These are phyloP conservation scores for Margarornis squamiger DNA, from an alignment of 2,797 vertebrate genomes.

Conservation along the genomic window DNA sequence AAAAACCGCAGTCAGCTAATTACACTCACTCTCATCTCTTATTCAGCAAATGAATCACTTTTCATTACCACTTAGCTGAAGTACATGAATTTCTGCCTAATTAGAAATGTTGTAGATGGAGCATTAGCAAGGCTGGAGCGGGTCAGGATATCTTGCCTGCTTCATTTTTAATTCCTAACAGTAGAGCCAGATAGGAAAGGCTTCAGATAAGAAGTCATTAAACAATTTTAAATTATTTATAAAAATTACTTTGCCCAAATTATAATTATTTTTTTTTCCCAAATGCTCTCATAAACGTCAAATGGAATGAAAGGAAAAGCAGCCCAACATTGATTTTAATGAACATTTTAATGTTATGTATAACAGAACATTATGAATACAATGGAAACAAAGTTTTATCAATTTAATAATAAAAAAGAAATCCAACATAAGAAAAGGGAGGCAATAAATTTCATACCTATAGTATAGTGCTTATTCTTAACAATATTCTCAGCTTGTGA, in stretches of 20 bases:
- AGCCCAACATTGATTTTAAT: constrained; percentile 86
- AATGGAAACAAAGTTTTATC: constrained; percentile 87
- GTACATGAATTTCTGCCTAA: constrained; percentile 87
- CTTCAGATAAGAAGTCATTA: constrained; percentile 83
- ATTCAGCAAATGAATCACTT: constrained; percentile 86
- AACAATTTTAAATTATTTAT: constrained; percentile 88
- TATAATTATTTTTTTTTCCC: constrained; percentile 81
- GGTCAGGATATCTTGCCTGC: constrained; percentile 80
- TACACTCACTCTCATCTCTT: constrained; percentile 84
- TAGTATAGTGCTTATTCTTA: constrained; percentile 86
- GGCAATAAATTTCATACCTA: constrained; percentile 79
- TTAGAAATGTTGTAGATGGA: constrained; percentile 86
- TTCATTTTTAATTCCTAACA: constrained; percentile 83
- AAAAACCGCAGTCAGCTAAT: constrained; percentile 84
- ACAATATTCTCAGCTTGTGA: constrained; percentile 83
- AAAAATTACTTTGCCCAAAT: constrained; percentile 86
- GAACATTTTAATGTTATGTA: constrained; percentile 96
- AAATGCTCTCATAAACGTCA: constrained; percentile 78
- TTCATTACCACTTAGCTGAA: constrained; percentile 86
- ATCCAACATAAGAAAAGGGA: constrained; percentile 79
- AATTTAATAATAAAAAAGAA: constrained; percentile 82
- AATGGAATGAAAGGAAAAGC: constrained; percentile 78
- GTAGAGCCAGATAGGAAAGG: constrained; percentile 77
- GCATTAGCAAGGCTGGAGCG: constrained; percentile 79
- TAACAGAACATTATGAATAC: constrained; percentile 91